Percentiles rank a stretch among this genome's conserved stretches.
Evolutionary conservation across 92 coral and sea anemone species (phyloP).

Genomic region (Ricordea florida): DNA sequence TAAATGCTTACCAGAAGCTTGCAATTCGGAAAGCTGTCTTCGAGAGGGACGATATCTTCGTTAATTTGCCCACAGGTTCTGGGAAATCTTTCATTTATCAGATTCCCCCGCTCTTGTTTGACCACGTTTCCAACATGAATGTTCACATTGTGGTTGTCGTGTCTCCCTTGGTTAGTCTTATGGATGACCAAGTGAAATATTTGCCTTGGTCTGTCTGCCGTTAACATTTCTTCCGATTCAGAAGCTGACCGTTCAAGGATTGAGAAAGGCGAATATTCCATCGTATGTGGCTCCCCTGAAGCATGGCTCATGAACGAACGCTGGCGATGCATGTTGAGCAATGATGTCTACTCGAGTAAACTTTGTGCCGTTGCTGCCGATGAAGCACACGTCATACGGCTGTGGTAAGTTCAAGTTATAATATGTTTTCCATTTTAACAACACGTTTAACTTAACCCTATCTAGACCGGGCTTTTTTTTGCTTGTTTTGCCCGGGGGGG

Average conservation of each 20-base stretch:
- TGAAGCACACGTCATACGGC: slow-evolving; percentile 49
- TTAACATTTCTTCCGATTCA: background rate
- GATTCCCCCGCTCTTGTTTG: too few species aligned
- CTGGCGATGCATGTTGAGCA: slow-evolving; percentile 50
- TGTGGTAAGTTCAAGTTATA: background rate
- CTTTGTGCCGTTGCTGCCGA: slow-evolving; percentile 55
- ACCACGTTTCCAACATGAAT: too few species aligned
- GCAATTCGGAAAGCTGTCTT: too few species aligned
- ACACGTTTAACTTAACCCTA: too few species aligned
- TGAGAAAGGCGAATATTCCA: slow-evolving; percentile 40
- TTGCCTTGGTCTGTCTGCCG: slow-evolving; percentile 31
- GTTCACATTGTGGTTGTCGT: slow-evolving; percentile 44
- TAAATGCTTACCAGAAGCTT: too few species aligned
- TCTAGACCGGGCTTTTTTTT: too few species aligned
- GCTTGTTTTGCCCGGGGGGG: too few species aligned
- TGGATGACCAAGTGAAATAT: slow-evolving; percentile 33
- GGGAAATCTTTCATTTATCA: too few species aligned
- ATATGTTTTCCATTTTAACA: too few species aligned
- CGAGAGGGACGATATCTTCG: too few species aligned
- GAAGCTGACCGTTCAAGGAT: background rate
- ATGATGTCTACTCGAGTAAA: slow-evolving; percentile 11
- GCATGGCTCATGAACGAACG: slow-evolving; percentile 56
- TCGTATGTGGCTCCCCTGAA: slow-evolving; percentile 61
- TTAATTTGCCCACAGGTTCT: too few species aligned
- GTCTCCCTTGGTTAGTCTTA: slow-evolving; percentile 42